phyloP scores from a whole-genome alignment of 2,888 invertebrate genomes.

The Drosophila meridionalis region DNA sequence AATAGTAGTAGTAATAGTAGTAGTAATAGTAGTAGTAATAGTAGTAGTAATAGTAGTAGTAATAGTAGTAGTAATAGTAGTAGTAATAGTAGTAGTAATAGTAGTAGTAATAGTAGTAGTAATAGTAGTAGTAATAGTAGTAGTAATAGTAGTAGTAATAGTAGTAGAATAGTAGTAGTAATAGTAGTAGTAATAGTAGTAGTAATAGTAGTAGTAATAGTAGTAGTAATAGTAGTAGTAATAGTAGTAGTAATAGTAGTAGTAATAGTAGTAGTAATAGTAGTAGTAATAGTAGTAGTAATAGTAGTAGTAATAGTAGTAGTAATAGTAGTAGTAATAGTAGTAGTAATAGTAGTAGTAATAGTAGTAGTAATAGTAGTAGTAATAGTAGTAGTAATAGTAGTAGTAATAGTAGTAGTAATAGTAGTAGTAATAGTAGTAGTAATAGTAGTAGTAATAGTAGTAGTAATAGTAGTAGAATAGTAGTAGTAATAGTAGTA shows the following conservation, averaged over 20 bases:
- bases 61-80: not conserved
- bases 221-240: not conserved
- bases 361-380: not conserved
- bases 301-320: not conserved
- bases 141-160: not conserved
- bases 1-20: not conserved
- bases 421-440: not conserved
- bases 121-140: not conserved
- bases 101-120: not conserved
- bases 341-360: not conserved
- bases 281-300: not conserved
- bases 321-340: not conserved
- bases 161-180: not conserved
- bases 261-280: not conserved
- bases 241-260: not conserved
- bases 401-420: not conserved
- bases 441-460: not conserved
- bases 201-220: not conserved
- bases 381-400: not conserved
- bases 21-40: not conserved
- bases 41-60: not conserved
- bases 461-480: not conserved
- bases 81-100: not conserved
- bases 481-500: not conserved
- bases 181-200: not conserved